Evolutionary conservation across 1,140 invertebrate genomes (phyloP), one percentile per base, ranked within the genome.

Genomic region (Sitobion miscanthi): DNA sequence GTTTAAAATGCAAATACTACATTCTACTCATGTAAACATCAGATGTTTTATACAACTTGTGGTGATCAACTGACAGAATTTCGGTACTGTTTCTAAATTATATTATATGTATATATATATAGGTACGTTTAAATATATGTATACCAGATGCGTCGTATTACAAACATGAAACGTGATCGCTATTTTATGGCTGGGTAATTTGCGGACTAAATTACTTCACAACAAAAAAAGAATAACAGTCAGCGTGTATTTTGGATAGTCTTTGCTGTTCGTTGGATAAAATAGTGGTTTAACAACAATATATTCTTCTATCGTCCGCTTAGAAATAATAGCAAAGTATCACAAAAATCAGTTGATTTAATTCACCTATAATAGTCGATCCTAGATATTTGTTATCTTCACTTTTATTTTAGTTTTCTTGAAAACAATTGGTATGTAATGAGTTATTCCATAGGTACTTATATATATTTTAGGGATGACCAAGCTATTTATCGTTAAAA

Each of bases 1-100:
- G 30, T 17, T 77, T 35, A 77, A 69, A 77, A 77, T n/a, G 0
- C 62, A n/a, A 77, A 35, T 35, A 77, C 17, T n/a, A 77, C n/a
- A 77, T 77, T n/a, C 30, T 35, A n/a, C 4, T 0, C 62, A 17
- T 77, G n/a, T 77, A 77, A 77, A 17, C 62, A 77, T n/a, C 14
- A n/a, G n/a, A 77, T 14, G 14, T 77, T 77, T 77, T 20, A 77
- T 77, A 77, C 5, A 6, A n/a, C 62, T 77, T 77, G 17, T n/a
- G n/a, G 62, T n/a, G 62, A 77, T 77, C 62, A 77, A 77, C 62
- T 77, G 62, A n/a, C 62, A 77, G 14, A n/a, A 77, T 77, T 77
- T n/a, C 11, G 62, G 30, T 17, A 77, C 62, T n/a, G 30, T 35
- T n/a, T 35, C 30, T 77, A 77, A 77, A 77, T 77, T 77, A 77